Percentiles rank a stretch among this genome's conserved stretches.
Conservation (phyloP, 2,113 vertebrate species). For the Mandrillus leucophaeus region DNA sequence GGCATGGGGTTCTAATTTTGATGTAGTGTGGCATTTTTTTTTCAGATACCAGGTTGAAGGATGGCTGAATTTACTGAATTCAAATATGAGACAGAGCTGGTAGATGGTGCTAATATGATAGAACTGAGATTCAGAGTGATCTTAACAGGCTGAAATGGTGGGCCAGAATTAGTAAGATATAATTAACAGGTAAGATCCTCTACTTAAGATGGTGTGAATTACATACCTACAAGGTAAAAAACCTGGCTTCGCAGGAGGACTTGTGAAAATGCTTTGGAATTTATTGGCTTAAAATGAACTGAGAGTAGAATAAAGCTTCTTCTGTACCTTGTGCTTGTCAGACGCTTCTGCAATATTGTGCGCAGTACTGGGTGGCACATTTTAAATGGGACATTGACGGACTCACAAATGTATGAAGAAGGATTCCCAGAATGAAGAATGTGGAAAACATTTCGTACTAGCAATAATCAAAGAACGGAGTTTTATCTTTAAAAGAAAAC, state of each 20-base stretch:
- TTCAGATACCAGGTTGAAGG: background rate
- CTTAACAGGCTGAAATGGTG: conserved; percentile 9
- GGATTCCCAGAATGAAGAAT: background rate
- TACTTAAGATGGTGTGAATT: background rate
- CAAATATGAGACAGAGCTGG: conserved; percentile 8
- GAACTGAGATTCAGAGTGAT: conserved; percentile 12
- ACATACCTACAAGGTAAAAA: background rate
- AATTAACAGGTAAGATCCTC: background rate
- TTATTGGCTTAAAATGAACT: conserved; percentile 5
- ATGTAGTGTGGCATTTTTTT: background rate
- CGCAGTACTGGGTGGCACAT: background rate
- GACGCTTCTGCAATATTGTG: background rate
- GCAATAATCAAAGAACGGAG: background rate
- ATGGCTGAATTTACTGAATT: conserved; percentile 37
- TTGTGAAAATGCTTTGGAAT: background rate
- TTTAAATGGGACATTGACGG: conserved; percentile 18
- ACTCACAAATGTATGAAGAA: background rate
- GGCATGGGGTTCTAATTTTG: background rate
- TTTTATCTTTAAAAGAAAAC: conserved; percentile 20
- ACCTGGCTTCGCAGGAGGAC: background rate
- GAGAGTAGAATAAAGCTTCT: background rate
- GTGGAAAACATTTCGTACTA: conserved; percentile 31
- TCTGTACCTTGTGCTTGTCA: background rate
- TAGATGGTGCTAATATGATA: background rate
- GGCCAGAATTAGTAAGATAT: conserved; percentile 16